phyloP scores from a whole-genome alignment of 2,797 vertebrate genomes.

The Hemibagrus guttatus region DNA sequence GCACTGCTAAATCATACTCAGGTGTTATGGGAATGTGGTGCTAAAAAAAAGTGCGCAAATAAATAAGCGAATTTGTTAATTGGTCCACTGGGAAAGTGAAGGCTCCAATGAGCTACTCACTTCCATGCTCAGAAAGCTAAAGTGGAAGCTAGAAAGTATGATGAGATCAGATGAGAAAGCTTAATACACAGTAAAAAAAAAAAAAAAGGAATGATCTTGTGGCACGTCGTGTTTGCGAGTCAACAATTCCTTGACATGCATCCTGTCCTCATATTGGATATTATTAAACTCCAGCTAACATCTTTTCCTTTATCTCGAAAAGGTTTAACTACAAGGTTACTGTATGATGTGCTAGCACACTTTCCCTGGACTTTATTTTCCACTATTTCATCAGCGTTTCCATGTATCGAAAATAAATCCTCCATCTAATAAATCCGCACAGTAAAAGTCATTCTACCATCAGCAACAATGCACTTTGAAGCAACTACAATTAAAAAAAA shows the following conservation, averaged over 20 bases:
- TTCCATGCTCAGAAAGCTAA: neutral
- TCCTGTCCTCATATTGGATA: too few species aligned
- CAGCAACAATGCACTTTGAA: neutral
- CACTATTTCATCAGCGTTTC: neutral
- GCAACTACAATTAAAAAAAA: neutral
- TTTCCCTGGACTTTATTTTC: neutral
- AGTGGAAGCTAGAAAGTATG: neutral
- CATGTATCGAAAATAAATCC: neutral
- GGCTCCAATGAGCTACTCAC: neutral
- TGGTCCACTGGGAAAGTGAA: neutral
- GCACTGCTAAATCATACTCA: neutral
- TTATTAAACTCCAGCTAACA: neutral
- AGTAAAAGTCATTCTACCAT: neutral
- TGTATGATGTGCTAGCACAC: neutral
- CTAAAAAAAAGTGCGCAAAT: neutral
- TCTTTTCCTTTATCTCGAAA: neutral
- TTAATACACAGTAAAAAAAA: neutral
- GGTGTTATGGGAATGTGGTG: neutral
- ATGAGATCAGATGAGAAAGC: neutral
- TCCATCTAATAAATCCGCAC: neutral
- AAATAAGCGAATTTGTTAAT: neutral
- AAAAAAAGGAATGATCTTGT: neutral
- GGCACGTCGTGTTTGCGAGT: neutral
- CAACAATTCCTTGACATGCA: too few species aligned
- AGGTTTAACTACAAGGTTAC: neutral